phyloP scores from a whole-genome alignment of 2,797 vertebrate genomes.

The Lagocephalus sceleratus region DNA sequence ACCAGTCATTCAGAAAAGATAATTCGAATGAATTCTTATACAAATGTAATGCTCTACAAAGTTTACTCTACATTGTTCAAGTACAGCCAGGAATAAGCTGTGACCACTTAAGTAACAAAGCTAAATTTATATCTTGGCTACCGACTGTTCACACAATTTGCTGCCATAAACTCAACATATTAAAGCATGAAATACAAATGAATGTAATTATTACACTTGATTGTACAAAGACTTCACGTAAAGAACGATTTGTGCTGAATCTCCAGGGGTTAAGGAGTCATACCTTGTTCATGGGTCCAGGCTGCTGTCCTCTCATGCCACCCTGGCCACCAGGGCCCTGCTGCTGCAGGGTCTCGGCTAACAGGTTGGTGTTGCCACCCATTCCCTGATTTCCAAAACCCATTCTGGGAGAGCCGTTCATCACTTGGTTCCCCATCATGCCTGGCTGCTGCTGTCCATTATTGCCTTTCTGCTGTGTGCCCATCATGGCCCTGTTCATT shows the following conservation, averaged over 20 bases:
- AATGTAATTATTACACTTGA: neutral
- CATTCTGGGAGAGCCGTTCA: conserved; percentile 95
- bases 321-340: conserved; percentile 79
- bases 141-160: too few species aligned
- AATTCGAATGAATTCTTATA: too few species aligned
- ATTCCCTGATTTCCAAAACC: conserved; percentile 87
- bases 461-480: conserved; percentile 84
- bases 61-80: too few species aligned
- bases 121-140: too few species aligned
- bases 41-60: too few species aligned
- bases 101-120: too few species aligned
- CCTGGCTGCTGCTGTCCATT: conserved; percentile 82
- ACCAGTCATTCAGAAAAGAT: too few species aligned
- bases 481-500: conserved; percentile 90
- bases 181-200: neutral
- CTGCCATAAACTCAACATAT: too few species aligned
- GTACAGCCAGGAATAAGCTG: too few species aligned
- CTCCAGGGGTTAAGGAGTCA: neutral
- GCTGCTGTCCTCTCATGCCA: conserved; percentile 87
- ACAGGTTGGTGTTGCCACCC: conserved; percentile 83
- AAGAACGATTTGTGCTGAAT: too few species aligned
- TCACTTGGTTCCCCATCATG: conserved; percentile 93
- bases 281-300: conserved; percentile 86
- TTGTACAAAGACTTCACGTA: too few species aligned
- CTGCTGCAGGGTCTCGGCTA: conserved; percentile 89